Evolutionary conservation across 2,113 vertebrate species (phyloP).

Genomic region (Podocnemis expansa): DNA sequence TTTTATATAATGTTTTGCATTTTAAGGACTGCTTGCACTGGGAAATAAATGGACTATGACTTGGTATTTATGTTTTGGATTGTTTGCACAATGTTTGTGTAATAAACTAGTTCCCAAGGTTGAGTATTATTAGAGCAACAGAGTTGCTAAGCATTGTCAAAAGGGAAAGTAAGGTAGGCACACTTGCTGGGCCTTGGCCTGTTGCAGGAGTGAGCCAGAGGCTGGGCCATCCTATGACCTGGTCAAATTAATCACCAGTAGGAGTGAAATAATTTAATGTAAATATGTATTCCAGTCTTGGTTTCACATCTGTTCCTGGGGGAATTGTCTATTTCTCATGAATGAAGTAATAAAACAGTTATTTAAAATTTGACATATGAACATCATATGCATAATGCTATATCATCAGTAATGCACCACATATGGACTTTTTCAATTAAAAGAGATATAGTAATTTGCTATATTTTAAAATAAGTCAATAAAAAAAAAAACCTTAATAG

Average conservation of each 20-base stretch:
- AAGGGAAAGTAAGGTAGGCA: too few species aligned
- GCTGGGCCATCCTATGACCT: neutral
- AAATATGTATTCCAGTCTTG: neutral
- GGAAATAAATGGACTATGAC: too few species aligned
- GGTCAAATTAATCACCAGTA: neutral
- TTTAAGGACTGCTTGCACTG: too few species aligned
- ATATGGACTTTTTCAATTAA: neutral
- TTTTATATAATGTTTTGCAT: too few species aligned
- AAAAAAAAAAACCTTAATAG: neutral
- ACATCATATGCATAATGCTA: neutral
- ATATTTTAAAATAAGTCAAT: neutral
- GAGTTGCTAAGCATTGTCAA: too few species aligned
- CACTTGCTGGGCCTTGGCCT: too few species aligned
- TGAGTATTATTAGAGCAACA: too few species aligned
- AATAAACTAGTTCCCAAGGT: too few species aligned
- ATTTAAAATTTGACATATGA: neutral
- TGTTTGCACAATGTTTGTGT: too few species aligned
- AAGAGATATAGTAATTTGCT: neutral
- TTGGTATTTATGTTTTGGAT: too few species aligned
- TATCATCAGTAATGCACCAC: neutral
- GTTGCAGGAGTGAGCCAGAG: too few species aligned
- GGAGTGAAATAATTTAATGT: neutral
- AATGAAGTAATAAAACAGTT: neutral
- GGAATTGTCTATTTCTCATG: neutral
- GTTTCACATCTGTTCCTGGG: neutral